These are phyloP conservation scores for Corynorhinus townsendii DNA, from an alignment of 2,113 vertebrate genomes.

Conservation along the genomic window DNA sequence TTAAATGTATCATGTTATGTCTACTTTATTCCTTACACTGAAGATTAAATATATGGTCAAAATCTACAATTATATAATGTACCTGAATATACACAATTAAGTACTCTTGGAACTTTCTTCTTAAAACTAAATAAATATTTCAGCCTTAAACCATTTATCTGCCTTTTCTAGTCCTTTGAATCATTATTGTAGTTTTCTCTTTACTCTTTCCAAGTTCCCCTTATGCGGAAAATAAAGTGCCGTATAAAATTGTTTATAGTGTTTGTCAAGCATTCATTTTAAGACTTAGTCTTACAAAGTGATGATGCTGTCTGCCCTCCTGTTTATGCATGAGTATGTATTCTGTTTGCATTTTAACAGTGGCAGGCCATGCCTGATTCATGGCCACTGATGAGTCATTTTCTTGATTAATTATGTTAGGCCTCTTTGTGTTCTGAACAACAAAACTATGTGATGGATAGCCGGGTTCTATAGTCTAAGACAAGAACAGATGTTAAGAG, in stretches of 20 bases:
- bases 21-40: neutral
- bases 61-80: neutral
- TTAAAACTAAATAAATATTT: constrained; percentile 33
- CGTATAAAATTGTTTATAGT: constrained; percentile 12
- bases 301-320: neutral
- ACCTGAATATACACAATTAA: neutral
- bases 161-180: neutral
- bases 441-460: neutral
- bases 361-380: neutral
- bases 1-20: neutral
- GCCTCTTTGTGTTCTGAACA: neutral
- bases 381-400: neutral
- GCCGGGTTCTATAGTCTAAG: neutral
- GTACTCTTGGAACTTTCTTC: neutral
- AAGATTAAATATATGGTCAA: neutral
- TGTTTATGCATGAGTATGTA: neutral
- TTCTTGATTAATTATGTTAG: constrained; percentile 35
- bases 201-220: constrained; percentile 2
- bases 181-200: constrained; percentile 14
- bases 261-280: neutral
- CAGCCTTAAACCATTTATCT: neutral
- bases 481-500: constrained; percentile 20
- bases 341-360: constrained; percentile 28
- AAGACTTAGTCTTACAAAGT: neutral
- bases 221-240: neutral